Base-by-base conservation (phyloP, 2,113 vertebrate genomes). In the Hippolais icterina region DNA sequence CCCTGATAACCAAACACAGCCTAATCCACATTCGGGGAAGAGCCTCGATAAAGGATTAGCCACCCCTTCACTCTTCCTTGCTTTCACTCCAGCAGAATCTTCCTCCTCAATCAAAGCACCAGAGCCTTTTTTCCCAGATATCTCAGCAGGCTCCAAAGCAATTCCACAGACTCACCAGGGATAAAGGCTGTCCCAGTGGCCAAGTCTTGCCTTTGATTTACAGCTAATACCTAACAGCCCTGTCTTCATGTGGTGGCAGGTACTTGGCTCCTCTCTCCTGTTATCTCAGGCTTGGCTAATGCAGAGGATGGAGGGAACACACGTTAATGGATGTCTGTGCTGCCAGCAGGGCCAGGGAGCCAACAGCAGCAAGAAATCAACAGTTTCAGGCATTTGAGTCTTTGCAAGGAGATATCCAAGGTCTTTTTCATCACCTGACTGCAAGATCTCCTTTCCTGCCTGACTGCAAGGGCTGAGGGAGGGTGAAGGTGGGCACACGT, bases 131-230 rank as follows among this genome's bases (percentile, higher is more conserved):
- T 89, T 75, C 35, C 85, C 86, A 95, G 65, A 60, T 70, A 75
- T 22, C 90, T 95, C 84, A 78, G 60, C 59, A 82, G 90, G 71
- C 44, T 93, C 91, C 90, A 66, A 47, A 93, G 75, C 72, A 83
- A 84, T 90, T 93, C 86, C 88, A 71, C 79, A 83, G 79, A 41
- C 76, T 81, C 85, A 15, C 68, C 57, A n/a, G 76, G 88, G 79
- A 90, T 49, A 54, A 90, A 94, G 76, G 33, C 72, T 89, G n/a
- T 89, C 85, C 90, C 90, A 87, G 12, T 2, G 27, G 90, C 93
- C 88, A 94, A 80, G 79, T 20, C 68, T 78, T 1, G 39, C 72
- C 83, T 96, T 94, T 96, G 94, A 96, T 96, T 96, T 94, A 88
- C 64, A 91, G 86, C 85, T 82, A 91, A 94, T 95, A 79, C 83